A percentile compares a stretch with the other conserved stretches of the same genome.
Conservation (phyloP, 2,797 vertebrate species). For the Sarcoramphus papa region DNA sequence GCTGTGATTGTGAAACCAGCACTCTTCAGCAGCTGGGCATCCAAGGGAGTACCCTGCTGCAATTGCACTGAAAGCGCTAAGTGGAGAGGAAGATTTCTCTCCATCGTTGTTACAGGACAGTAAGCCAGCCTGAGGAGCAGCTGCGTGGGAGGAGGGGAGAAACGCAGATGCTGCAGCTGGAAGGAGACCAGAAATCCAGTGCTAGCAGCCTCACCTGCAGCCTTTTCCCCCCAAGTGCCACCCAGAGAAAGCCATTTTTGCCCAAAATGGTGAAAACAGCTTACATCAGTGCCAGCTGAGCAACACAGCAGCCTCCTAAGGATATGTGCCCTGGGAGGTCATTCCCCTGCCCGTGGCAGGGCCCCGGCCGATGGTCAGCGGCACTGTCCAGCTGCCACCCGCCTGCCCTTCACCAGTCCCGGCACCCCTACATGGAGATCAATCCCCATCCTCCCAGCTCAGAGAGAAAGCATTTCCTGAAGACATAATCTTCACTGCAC, state of each 20-base stretch:
- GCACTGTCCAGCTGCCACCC: not conserved
- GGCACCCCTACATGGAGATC: rapidly evolving
- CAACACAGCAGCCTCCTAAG: not conserved
- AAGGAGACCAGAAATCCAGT: not conserved
- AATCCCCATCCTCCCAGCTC: rapidly evolving
- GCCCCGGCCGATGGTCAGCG: not conserved
- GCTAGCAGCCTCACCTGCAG: not conserved
- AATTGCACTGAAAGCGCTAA: not conserved
- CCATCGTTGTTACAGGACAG: rapidly evolving
- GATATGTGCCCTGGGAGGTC: not conserved
- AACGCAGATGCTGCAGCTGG: not conserved
- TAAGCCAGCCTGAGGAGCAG: not conserved
- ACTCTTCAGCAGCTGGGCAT: not conserved
- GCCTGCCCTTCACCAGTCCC: not conserved
- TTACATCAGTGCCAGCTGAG: not conserved
- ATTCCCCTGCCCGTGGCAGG: rapidly evolving
- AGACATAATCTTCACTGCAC: not conserved
- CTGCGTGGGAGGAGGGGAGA: rapidly evolving
- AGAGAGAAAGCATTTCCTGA: not conserved
- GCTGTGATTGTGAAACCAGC: not conserved
- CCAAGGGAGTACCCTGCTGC: not conserved
- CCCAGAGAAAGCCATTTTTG: not conserved
- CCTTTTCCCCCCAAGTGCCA: not conserved
- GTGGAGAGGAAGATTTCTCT: not conserved
- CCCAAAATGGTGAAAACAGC: not conserved